phyloP scores from a whole-genome alignment of 2,797 vertebrate species.

The Bradypus variegatus region DNA sequence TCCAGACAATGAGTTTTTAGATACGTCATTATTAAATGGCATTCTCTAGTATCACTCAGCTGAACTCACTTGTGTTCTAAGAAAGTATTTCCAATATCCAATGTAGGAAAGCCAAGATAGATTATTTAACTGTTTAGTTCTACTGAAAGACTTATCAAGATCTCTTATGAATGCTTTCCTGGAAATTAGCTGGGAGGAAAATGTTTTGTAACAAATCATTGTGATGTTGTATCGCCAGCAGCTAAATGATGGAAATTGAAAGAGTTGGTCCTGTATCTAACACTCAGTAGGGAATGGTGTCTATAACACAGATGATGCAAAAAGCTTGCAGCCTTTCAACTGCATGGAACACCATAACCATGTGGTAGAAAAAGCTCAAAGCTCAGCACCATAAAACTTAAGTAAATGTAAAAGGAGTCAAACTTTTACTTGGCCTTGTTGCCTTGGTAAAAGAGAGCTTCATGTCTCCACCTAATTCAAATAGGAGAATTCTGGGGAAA shows the following conservation, averaged over 20 bases:
- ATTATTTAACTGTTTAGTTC: background rate
- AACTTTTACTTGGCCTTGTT: constrained; percentile 29
- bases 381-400: constrained; percentile 11
- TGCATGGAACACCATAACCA: background rate
- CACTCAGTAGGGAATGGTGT: background rate
- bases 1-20: background rate
- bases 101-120: background rate
- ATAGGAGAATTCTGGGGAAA: background rate
- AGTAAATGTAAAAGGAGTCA: constrained; percentile 43
- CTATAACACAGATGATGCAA: background rate
- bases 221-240: background rate
- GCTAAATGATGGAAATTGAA: background rate
- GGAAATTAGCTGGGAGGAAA: constrained; percentile 8
- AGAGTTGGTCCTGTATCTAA: background rate
- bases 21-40: background rate
- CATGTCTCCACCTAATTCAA: background rate
- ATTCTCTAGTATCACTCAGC: background rate
- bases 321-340: background rate
- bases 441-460: constrained; percentile 27
- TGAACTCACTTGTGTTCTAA: background rate
- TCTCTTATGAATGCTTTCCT: constrained; percentile 19
- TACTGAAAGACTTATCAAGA: background rate
- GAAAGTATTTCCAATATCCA: constrained; percentile 2
- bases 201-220: background rate
- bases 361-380: constrained; percentile 15